Conservation (phyloP, 2,888 invertebrate genomes). For the Stramonita haemastoma region DNA sequence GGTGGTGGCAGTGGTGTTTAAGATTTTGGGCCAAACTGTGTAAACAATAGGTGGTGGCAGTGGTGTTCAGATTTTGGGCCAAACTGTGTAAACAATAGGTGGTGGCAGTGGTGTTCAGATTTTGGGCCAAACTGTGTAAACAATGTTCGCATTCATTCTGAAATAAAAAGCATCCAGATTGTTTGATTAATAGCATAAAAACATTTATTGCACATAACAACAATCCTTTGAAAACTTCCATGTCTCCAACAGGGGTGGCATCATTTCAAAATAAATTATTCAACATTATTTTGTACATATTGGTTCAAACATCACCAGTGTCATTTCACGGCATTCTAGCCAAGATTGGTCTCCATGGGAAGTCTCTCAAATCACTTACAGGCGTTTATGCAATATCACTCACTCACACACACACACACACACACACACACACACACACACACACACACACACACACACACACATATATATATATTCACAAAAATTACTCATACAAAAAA, state of each 20-base stretch:
- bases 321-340: too few species aligned
- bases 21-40: neutral
- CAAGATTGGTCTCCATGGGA: neutral
- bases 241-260: slow-evolving; percentile 33
- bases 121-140: too few species aligned
- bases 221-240: slow-evolving; percentile 28
- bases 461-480: neutral
- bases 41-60: neutral
- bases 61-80: too few species aligned
- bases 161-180: neutral
- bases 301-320: neutral
- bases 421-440: neutral
- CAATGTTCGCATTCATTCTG: neutral
- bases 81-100: neutral
- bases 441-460: too few species aligned
- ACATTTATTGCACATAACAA: slow-evolving; percentile 44
- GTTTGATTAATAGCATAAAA: slow-evolving; percentile 33
- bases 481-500: neutral
- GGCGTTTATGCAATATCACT: neutral
- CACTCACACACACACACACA: neutral
- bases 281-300: neutral
- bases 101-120: neutral
- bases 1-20: too few species aligned
- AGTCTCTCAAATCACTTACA: neutral
- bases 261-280: slow-evolving; percentile 33